Percentiles rank a stretch among this genome's conserved stretches.
These are phyloP conservation scores for Aphidius colemani DNA, from an alignment of 2,888 invertebrate species.

Conservation along the genomic window DNA sequence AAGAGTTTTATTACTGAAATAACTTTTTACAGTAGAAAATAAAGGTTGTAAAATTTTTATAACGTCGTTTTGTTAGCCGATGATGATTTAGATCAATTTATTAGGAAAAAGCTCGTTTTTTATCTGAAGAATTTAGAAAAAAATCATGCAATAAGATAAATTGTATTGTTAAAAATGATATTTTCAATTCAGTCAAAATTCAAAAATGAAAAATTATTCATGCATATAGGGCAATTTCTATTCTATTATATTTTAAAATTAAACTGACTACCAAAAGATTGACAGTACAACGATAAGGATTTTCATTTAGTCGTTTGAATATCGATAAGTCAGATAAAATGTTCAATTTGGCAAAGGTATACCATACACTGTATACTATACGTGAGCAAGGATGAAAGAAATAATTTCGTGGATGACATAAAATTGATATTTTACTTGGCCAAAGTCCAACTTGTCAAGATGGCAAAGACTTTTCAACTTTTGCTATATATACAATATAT, in stretches of 20 bases:
- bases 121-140: background rate
- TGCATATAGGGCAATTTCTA: background rate
- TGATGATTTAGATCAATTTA: too few relatives aligned
- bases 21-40: too few relatives aligned
- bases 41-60: too few relatives aligned
- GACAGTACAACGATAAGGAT: slow-evolving; percentile 18
- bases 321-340: slow-evolving; percentile 30
- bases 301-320: slow-evolving; percentile 22
- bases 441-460: slow-evolving; percentile 38
- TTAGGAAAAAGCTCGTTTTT: too few relatives aligned
- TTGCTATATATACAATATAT: slow-evolving; percentile 20
- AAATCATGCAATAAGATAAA: background rate
- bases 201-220: background rate
- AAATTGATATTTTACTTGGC: slow-evolving; percentile 52
- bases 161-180: background rate
- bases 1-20: too few relatives aligned
- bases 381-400: slow-evolving; percentile 28
- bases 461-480: background rate
- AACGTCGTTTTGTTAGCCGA: too few relatives aligned
- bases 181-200: background rate
- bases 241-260: background rate
- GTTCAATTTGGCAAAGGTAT: slow-evolving; percentile 31
- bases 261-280: background rate
- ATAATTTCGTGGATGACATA: slow-evolving; percentile 40
- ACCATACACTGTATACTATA: slow-evolving; percentile 9